Evolutionary conservation across 2,797 vertebrate genomes (phyloP).

Genomic region (Hippoglossus hippoglossus): DNA sequence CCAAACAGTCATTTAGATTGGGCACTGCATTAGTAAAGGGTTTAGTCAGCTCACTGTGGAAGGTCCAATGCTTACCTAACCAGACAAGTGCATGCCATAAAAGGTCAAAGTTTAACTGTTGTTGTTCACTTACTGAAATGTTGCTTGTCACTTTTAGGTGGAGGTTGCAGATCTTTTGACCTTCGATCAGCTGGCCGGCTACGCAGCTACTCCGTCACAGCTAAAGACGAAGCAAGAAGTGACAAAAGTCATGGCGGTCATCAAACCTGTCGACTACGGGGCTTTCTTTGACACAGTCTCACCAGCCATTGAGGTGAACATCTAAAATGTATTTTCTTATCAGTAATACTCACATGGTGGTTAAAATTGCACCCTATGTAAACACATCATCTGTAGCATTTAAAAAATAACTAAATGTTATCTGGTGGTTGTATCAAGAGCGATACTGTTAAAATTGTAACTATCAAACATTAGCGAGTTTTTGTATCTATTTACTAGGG

Average conservation of each 20-base stretch:
- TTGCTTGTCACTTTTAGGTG: conserved; percentile 52
- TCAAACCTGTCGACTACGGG: conserved; percentile 53
- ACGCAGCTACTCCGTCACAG: conserved; percentile 58
- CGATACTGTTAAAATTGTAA: not conserved
- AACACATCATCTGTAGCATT: not conserved
- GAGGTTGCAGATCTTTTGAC: conserved; percentile 65
- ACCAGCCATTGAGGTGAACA: conserved; percentile 68
- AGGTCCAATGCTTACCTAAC: too few species aligned
- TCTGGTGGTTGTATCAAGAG: not conserved
- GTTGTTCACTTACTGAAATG: conserved; percentile 24
- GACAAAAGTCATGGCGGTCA: conserved; percentile 59
- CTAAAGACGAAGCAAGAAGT: conserved; percentile 56
- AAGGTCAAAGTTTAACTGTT: too few species aligned
- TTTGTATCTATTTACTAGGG: too few species aligned
- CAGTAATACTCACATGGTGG: not conserved
- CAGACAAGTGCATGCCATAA: too few species aligned
- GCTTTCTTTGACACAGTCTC: conserved; percentile 75
- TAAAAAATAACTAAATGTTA: not conserved
- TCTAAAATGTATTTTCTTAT: not conserved
- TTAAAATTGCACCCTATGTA: not conserved
- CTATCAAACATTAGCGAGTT: too few species aligned
- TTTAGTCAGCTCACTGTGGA: too few species aligned
- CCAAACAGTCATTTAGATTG: too few species aligned
- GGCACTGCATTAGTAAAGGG: too few species aligned
- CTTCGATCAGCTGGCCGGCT: conserved; percentile 58